Base-by-base conservation (phyloP, 2,888 invertebrate species). In the Andricus curvator region DNA sequence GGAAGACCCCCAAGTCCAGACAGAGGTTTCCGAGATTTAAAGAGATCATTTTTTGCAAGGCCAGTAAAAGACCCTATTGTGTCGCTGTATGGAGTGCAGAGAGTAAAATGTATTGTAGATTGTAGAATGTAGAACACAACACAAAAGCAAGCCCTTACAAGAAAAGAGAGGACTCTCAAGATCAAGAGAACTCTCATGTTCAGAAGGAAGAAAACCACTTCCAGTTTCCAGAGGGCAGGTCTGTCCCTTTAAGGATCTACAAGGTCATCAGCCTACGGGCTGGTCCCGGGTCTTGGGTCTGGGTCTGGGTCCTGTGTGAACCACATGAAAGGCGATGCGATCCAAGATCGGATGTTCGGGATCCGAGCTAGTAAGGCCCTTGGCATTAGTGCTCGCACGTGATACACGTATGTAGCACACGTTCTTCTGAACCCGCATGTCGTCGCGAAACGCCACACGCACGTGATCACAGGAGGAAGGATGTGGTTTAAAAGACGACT, bases 401-500 rank as follows among this genome's bases (percentile, higher is more conserved):
- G 70, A 60, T 70, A 60, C 60, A 74, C 79, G 60, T 41, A 62
- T 70, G 80, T 74, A 74, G 70, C 70, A 74, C 70, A 74, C 70
- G 70, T 74, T 74, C 70, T 51, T 74, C 70, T 74, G 51, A 74
- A 8, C 70, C 81, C 80, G 70, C 79, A 78, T 77, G 76, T 79
- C 78, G 67, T 67, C 68, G 76, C 80, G 79, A 76, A 77, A 79
- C 70, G 51, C 68, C 82, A 82, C 82, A 84, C 51, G 74, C 84
- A 83, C 85, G 80, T 84, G 82, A 83, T 81, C 70, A 85, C 81
- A 80, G 78, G 84, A 90, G 91, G 91, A 91, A 92, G 92, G 92
- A 92, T 92, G 91, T 90, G 92, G 91, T 91, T 89, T 87, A 89
- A 88, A 90, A 89, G 88, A 89, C 84, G 81, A 84, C 82, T 82